Conservation (phyloP, 2,113 vertebrate species). For the Procapra przewalskii region DNA sequence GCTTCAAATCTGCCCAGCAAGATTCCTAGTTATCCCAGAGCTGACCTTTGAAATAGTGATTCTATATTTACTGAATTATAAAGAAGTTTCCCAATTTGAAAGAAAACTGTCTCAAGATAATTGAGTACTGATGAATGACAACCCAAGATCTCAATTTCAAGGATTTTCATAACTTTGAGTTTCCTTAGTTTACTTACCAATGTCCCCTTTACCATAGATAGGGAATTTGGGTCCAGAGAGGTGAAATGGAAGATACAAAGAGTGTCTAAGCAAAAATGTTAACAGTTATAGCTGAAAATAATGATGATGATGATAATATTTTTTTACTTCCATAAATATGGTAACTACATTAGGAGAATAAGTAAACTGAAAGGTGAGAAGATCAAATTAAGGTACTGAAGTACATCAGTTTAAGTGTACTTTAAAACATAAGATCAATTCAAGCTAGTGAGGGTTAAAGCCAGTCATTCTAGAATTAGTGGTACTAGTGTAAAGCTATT, state of each 20-base stretch:
- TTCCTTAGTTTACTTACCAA: background rate
- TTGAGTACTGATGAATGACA: background rate
- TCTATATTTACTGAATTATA: constrained; percentile 16
- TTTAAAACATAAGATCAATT: background rate
- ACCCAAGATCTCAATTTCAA: background rate
- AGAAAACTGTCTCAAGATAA: constrained; percentile 14
- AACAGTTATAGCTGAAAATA: background rate
- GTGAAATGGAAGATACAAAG: background rate
- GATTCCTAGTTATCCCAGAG: constrained; percentile 14
- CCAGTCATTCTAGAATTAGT: background rate
- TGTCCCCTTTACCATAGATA: background rate
- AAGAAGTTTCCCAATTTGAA: background rate
- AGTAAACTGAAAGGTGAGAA: background rate
- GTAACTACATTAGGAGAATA: background rate
- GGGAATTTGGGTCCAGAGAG: background rate
- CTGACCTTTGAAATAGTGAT: background rate
- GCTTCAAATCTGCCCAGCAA: constrained; percentile 2
- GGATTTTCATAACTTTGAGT: background rate
- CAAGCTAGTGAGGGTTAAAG: background rate
- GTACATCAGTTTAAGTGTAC: background rate
- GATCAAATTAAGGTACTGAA: background rate
- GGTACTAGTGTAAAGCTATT: background rate
- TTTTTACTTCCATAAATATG: background rate
- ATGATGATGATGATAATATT: background rate
- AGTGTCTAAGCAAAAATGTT: constrained; percentile 3